These are phyloP conservation scores for Conus canariensis DNA, from an alignment of 2,888 invertebrate species.

Conservation along the genomic window DNA sequence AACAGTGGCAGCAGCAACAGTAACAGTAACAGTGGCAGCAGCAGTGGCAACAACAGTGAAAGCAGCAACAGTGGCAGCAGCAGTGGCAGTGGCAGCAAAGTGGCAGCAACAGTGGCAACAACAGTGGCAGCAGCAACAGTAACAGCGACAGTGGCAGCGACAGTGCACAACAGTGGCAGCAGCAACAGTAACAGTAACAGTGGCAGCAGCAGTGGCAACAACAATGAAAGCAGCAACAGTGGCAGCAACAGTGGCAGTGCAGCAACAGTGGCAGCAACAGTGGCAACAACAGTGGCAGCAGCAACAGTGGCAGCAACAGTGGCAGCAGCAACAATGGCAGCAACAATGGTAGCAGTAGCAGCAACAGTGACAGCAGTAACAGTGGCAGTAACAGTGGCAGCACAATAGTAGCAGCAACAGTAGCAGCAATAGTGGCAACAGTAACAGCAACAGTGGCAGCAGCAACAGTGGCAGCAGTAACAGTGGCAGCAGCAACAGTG, in stretches of 20 bases:
- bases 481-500: neutral
- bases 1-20: conserved; percentile 14
- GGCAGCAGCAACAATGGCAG: conserved; percentile 19
- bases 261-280: conserved; percentile 41
- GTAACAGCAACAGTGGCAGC: conserved; percentile 33
- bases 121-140: conserved; percentile 9
- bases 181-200: neutral
- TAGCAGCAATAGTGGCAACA: conserved; percentile 22
- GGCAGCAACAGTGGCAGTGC: neutral
- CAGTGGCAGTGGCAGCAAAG: conserved; percentile 36
- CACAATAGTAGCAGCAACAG: conserved; percentile 42
- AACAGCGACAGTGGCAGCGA: neutral
- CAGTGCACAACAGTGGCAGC: conserved; percentile 30
- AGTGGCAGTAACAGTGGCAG: conserved; percentile 29
- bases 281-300: neutral
- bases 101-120: neutral
- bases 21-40: conserved; percentile 41
- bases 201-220: neutral
- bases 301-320: conserved; percentile 29
- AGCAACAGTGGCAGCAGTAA: conserved; percentile 40
- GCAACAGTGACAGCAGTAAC: neutral
- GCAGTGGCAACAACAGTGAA: conserved; percentile 24
- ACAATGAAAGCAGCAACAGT: neutral
- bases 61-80: conserved; percentile 24
- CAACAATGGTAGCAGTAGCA: neutral